Base-by-base conservation (phyloP, 2,888 invertebrate genomes). In the Bellardia bayeri region DNA sequence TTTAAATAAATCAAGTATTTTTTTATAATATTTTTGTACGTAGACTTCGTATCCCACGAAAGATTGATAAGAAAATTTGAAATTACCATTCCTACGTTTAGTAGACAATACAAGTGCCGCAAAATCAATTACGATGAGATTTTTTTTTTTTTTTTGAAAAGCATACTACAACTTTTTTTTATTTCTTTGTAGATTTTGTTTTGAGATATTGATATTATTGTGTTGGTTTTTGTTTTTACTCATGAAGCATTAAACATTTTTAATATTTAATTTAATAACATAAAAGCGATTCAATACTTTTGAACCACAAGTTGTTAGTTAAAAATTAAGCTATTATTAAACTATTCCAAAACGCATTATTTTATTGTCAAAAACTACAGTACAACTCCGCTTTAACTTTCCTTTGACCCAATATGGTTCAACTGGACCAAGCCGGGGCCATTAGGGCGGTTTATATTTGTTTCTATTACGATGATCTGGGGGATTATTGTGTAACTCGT, bases 1-100 rank as follows among this genome's bases (percentile, higher is more conserved):
- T n/a, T 84, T 75, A 76, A 80, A 83, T 80, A 58, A 45, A 45
- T 45, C 45, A 45, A 63, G 66, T 71, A 45, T 63, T 45, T 45
- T 45, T 13, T 56, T 58, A 16, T 45, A 42, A 54, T 79, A 56
- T 16, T 16, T 42, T 61, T 82, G 82, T 42, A 40, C 66, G 75
- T 80, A 81, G 72, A 81, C 74, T 82, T 64, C 74, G 76, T 68
- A 72, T 80, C 63, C 68, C 78, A 82, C 54, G 68, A 81, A 68
- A 68, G 49, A 68, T 76, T 82, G 84, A 87, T 87, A 87, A 84
- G 78, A 63, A 63, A 37, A 5, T 69, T 71, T 76, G 2, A 64
- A 63, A 66, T 75, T 76, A 72, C 72, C 40, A 79, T 56, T 58
- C 49, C 66, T 58, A 72, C 16, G 66, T 56, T 64, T 16, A 64